Base-by-base conservation (phyloP, 2,797 vertebrate genomes). In the Cyclopterus lumpus region DNA sequence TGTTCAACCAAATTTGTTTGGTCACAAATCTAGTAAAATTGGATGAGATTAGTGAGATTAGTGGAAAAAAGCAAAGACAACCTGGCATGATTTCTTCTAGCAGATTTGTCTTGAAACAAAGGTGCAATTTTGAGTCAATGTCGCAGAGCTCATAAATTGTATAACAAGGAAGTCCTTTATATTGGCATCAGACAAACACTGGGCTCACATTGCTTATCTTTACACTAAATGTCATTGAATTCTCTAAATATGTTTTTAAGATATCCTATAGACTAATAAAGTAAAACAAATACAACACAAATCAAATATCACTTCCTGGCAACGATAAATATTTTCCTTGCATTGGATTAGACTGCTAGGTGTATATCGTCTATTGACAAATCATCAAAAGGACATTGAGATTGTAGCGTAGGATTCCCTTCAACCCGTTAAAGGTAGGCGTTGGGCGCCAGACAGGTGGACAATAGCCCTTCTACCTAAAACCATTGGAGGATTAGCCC, bases 371-470 rank as follows among this genome's bases (percentile, higher is more conserved):
- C 24, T 57, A 26, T 34, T 79, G 57, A 51, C 38, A 58, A n/a
- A 63, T 77, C 46, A 66, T 76, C 18, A 48, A 22, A 54, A 1
- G 8, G 30, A 71, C 60, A 74, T 2, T 67, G 30, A 69, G 15
- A n/a, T n/a, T n/a, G n/a, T n/a, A n/a, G n/a, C n/a, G n/a, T n/a
- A n/a, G n/a, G n/a, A n/a, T n/a, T n/a, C n/a, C n/a, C n/a, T n/a
- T n/a, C n/a, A n/a, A n/a, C n/a, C n/a, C n/a, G n/a, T n/a, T n/a
- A n/a, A n/a, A n/a, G n/a, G n/a, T n/a, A n/a, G n/a, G n/a, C n/a
- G n/a, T n/a, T n/a, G n/a, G n/a, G n/a, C n/a, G n/a, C n/a, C n/a
- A n/a, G n/a, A n/a, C n/a, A n/a, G n/a, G n/a, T n/a, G n/a, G n/a
- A n/a, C n/a, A n/a, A n/a, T n/a, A n/a, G n/a, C n/a, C n/a, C n/a